Conservation (phyloP, 1,140 invertebrate genomes). For the Drosophila bocki region DNA sequence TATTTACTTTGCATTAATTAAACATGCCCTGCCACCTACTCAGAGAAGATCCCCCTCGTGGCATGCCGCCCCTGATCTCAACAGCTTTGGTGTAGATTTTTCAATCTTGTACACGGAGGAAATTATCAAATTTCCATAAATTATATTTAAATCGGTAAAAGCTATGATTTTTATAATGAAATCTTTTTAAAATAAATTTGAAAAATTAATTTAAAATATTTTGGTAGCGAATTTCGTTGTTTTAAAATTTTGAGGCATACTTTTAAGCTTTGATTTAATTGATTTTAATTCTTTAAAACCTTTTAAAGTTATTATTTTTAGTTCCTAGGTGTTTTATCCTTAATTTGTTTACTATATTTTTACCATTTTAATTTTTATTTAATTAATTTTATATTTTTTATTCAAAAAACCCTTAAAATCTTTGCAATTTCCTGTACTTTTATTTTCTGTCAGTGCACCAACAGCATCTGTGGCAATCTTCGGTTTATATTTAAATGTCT, state of each 20-base stretch:
- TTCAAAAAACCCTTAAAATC: not conserved
- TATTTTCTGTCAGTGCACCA: constrained; percentile 24
- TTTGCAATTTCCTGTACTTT: not conserved
- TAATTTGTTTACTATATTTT: not conserved
- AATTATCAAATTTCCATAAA: not conserved
- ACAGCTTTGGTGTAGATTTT: constrained; percentile 61
- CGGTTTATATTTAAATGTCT: constrained; percentile 81
- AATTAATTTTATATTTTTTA: not conserved
- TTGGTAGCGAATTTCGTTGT: not conserved
- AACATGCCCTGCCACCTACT: constrained; percentile 76
- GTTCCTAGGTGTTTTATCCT: not conserved
- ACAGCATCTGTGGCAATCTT: constrained; percentile 77
- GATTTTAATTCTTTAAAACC: no score
- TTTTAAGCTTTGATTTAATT: not conserved
- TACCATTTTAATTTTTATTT: not conserved
- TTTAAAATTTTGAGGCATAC: not conserved
- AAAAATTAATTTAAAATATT: not conserved
- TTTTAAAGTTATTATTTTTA: not conserved
- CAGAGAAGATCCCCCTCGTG: constrained; percentile 4
- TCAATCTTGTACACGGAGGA: constrained; percentile 36
- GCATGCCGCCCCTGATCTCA: constrained; percentile 2
- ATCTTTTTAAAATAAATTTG: not conserved
- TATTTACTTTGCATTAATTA: constrained; percentile 84
- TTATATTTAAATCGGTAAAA: not conserved
- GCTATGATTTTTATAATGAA: not conserved